These are phyloP conservation scores for Ostrea edulis DNA, from an alignment of 1,140 invertebrate genomes.

Conservation along the genomic window DNA sequence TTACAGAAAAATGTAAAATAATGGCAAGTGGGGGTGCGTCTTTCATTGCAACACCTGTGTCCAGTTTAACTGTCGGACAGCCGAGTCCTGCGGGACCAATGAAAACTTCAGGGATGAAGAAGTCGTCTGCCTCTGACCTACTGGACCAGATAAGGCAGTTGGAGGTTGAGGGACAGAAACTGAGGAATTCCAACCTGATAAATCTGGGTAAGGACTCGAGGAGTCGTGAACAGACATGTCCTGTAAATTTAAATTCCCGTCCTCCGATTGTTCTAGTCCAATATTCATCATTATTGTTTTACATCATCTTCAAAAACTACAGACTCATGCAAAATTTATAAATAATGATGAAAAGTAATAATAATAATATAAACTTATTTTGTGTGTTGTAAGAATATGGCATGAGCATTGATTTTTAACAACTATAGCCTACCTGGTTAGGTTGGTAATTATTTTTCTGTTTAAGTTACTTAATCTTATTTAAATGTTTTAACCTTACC, in stretches of 20 bases:
- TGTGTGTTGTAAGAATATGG: too few relatives aligned
- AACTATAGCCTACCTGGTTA: too few relatives aligned
- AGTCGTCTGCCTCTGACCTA: conserved; percentile 64
- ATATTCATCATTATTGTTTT: neutral
- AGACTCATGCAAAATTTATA: too few relatives aligned
- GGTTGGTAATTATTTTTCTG: too few relatives aligned
- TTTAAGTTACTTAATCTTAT: too few relatives aligned
- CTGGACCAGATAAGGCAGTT: conserved; percentile 69
- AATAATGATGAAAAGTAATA: too few relatives aligned
- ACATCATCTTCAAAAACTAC: too few relatives aligned
- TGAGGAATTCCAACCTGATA: conserved; percentile 62
- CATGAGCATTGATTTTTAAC: too few relatives aligned
- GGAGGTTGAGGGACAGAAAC: conserved; percentile 72
- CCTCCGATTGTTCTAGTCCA: conserved; percentile 34
- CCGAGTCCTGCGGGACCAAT: neutral
- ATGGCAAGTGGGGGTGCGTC: conserved; percentile 37
- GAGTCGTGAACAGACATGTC: conserved; percentile 61
- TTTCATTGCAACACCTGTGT: conserved; percentile 18
- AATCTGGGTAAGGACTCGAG: conserved; percentile 56
- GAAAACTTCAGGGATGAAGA: conserved; percentile 43
- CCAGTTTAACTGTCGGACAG: neutral
- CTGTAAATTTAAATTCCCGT: neutral
- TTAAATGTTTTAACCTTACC: too few relatives aligned
- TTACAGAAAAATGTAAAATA: conserved; percentile 17
- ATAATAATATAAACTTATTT: too few relatives aligned